A percentile compares a stretch with the other conserved stretches of the same genome.
Conservation (phyloP, 2,113 vertebrate genomes). For the Archocentrus centrarchus region DNA sequence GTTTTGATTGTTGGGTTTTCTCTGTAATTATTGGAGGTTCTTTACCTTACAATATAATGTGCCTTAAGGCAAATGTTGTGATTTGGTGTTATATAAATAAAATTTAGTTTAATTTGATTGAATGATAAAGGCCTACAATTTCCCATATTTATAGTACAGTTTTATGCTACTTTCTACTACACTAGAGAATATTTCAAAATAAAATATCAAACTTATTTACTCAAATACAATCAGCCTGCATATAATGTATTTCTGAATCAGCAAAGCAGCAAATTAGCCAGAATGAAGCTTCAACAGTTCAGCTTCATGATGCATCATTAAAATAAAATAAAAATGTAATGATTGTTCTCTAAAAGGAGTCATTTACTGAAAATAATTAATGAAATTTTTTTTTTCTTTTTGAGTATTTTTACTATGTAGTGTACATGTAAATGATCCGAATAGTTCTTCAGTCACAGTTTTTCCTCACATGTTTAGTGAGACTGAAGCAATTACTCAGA, state of each 20-base stretch:
- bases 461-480: not conserved
- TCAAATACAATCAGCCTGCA: not conserved
- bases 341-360: not conserved
- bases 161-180: not conserved
- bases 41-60: no score
- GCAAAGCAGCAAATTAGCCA: no score
- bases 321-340: not conserved
- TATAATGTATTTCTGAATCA: not conserved
- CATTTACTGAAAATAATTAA: not conserved
- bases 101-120: no score
- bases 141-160: not conserved
- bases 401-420: not conserved
- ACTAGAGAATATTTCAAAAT: no score
- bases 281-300: not conserved
- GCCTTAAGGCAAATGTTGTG: no score
- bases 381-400: not conserved
- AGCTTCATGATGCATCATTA: not conserved
- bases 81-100: no score
- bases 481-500: conserved; percentile 29
- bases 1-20: no score
- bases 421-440: not conserved
- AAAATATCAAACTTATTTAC: no score
- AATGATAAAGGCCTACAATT: not conserved
- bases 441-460: not conserved
- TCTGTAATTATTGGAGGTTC: no score